Evolutionary conservation across 2,888 invertebrate species (phyloP).

Genomic region (Furcula furcula): DNA sequence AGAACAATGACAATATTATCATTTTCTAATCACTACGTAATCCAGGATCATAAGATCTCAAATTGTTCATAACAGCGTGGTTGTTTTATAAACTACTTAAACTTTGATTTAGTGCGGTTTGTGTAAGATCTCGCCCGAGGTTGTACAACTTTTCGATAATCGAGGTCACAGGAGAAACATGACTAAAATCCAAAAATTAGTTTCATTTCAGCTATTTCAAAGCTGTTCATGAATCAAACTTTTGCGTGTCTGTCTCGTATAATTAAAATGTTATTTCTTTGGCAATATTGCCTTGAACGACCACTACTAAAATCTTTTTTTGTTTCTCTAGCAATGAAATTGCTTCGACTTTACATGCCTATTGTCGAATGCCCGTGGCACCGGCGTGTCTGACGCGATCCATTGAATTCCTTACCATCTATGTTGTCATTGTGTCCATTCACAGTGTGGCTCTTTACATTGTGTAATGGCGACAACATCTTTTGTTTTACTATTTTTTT

Average conservation of each 20-base stretch:
- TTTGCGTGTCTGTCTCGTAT: conserved; percentile 3
- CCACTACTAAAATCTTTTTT: conserved; percentile 6
- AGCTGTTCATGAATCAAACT: no score
- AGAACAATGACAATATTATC: no score
- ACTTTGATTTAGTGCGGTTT: no score
- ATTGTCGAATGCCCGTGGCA: conserved; percentile 28
- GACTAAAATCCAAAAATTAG: no score
- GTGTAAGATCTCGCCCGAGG: no score
- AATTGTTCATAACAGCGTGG: no score
- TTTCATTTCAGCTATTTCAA: no score
- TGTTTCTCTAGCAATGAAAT: conserved; percentile 16
- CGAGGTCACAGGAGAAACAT: no score
- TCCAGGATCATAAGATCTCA: no score
- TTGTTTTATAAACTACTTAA: no score
- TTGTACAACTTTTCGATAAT: no score
- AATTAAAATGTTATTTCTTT: background rate
- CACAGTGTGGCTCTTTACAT: conserved; percentile 29
- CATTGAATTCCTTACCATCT: conserved; percentile 26
- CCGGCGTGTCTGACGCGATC: conserved; percentile 31
- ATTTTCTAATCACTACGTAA: no score
- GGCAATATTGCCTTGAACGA: conserved; percentile 6
- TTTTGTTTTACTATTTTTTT: conserved; percentile 26
- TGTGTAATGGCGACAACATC: conserved; percentile 24
- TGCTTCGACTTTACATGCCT: conserved; percentile 16
- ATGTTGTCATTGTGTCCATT: conserved; percentile 26